Base-by-base conservation (phyloP, 2,888 invertebrate genomes). In the Drepana falcataria region DNA sequence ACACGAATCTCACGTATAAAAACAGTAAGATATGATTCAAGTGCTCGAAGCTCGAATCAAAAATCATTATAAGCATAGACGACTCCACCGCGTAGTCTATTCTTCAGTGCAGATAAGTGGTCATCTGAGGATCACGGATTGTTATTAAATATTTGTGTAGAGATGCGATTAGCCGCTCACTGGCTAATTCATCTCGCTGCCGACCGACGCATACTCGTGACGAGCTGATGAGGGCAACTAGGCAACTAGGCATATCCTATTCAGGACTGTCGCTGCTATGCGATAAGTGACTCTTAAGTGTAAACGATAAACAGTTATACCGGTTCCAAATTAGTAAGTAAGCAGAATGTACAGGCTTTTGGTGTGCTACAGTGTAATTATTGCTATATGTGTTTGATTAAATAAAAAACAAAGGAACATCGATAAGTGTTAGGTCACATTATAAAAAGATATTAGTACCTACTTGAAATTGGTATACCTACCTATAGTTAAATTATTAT, bases 71-170 rank as follows among this genome's bases (percentile, higher is more conserved):
- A 9, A 44, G 9, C 2, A 40, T 40, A 54, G 41, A 35, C 71
- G 54, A 66, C 83, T 87, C 83, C 53, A 80, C 52, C 2, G 9
- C 47, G 55, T 55, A 58, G 57, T 1, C 54, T 75, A 70, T 78
- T 64, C 77, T 61, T 69, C 75, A 81, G 79, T 80, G 79, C 87
- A 87, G 87, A 86, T 91, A 89, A 91, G 90, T 90, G 90, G 91
- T 81, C 84, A 83, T 84, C 84, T 85, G 79, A 79, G 80, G 83
- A 85, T 84, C 86, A 85, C 71, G 85, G 85, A 89, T 89, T 89
- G 87, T 90, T 89, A 90, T 91, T 91, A 91, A 91, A 91, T 91
- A 91, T 91, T 91, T 91, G 91, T 91, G 90, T 91, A 85, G 89
- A 82, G 80, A 77, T 78, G 79, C 88, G 87, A 90, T 91, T 91